Evolutionary conservation across 1,140 invertebrate genomes (phyloP), one percentile per base, ranked within the genome.

Genomic region (Rhizoglyphus robini): DNA sequence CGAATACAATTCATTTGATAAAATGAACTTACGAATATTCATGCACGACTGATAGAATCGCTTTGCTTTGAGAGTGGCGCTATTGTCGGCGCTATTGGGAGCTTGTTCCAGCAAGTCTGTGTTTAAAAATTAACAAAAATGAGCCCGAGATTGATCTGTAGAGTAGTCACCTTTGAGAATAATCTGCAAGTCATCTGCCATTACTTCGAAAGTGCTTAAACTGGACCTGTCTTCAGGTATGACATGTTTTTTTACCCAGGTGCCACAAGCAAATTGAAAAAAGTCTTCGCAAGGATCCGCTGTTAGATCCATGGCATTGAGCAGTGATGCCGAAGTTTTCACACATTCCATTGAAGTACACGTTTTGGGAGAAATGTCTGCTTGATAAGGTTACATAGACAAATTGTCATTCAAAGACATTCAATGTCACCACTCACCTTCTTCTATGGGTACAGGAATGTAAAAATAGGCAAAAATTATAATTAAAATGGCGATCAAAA

Each of bases 161-260:
- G 2, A 48, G 63, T 48, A 63, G 29, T 67, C 70, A 80, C 80
- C 84, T 78, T 88, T 90, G 1, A 94, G 75, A 41, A 87, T 86
- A 38, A 90, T 79, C 76, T 92, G 88, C 48, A 92, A 78, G 70
- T 91, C 86, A 75, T 92, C 88, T 1, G 87, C 84, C 63, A 93
- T 79, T 15, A 88, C 86, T 77, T 92, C 88, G 72, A 94, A 93
- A 0, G 88, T 91, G 71, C 85, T 88, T 59, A 90, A 88, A 20
- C 86, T 88, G 68, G 88, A 84, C 69, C 84, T 80, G 72, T 93
- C 90, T 72, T 92, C 90, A 0, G 90, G 90, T 70, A 94, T 93
- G 2, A 88, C 79, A 78, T 94, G 87, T 65, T 85, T 82, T 70
- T 84, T 85, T 73, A 93, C 92, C 89, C 90, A 94, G 1, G 85